Evolutionary conservation across 2,113 vertebrate species (phyloP).

Genomic region (Eira barbara): DNA sequence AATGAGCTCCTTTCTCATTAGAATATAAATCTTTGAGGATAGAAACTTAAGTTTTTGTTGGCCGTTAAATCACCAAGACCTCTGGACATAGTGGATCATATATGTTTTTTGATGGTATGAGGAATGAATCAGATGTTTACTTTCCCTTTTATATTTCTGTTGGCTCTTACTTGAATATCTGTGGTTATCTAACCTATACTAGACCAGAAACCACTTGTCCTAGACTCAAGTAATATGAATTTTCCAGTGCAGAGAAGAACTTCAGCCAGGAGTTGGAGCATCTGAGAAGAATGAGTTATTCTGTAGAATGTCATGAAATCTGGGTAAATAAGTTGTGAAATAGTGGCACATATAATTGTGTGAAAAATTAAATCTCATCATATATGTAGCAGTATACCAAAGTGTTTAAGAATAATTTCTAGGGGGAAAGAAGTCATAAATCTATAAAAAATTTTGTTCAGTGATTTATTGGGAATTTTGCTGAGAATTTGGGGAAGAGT

Average conservation of each 20-base stretch:
- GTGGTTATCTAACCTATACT: background rate
- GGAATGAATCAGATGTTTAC: background rate
- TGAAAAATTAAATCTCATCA: constrained; percentile 13
- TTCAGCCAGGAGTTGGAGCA: background rate
- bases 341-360: background rate
- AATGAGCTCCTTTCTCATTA: background rate
- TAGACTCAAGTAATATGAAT: background rate
- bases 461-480: constrained; percentile 44
- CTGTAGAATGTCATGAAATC: background rate
- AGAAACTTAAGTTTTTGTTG: background rate
- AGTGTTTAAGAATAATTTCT: constrained; percentile 31
- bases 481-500: constrained; percentile 27
- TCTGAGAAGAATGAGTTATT: constrained; percentile 1
- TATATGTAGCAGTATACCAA: background rate
- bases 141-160: background rate
- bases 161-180: background rate
- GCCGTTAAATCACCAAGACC: background rate
- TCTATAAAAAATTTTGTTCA: constrained; percentile 18
- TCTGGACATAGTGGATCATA: background rate
- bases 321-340: background rate
- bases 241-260: background rate
- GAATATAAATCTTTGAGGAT: background rate
- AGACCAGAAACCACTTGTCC: background rate
- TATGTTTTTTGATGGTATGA: background rate
- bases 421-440: constrained; percentile 21